Base-by-base conservation (phyloP, 2,113 vertebrate species). In the Danionella cerebrum region DNA sequence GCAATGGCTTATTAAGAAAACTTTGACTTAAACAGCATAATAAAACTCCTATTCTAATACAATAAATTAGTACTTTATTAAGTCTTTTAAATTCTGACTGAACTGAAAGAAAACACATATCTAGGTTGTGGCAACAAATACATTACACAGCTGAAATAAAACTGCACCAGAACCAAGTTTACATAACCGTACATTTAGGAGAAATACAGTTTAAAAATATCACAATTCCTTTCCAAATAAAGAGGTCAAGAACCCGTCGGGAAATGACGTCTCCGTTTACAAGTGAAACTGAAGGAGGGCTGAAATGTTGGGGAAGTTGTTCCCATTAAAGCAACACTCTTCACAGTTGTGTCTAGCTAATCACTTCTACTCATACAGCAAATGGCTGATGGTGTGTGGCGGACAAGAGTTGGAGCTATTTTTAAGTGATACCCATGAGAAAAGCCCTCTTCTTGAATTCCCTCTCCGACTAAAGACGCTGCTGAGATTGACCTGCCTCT, bases 321-420 rank as follows among this genome's bases (percentile, higher is more conserved):
- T 70, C 79, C 89, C 88, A 85, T 87, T 87, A 86, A 90, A 87
- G 90, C 86, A 86, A 84, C 89, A 81, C 79, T 83, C 87, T 92
- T 93, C 90, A 83, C 94, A 94, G 90, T 96, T 95, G 93, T 92
- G 92, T 91, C 93, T 91, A 80, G 89, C 81, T 94, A 92, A 93
- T 94, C 89, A 88, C 88, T 90, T 93, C 89, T 90, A 91, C 91
- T 91, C 91, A 90, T 92, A 92, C 93, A 93, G 90, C 94, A 94
- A 92, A 95, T 92, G 92, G 91, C 69, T 79, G 83, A 77, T 77
- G 76, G 84, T 73, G 83, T 76, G 71, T 78, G 77, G 78, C 83
- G 76, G 78, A 74, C 52, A 78, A 79, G 79, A 85, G 83, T 84
- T 83, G 67, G 77, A 25, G 69, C 93, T 98, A 96, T 92, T 89